phyloP scores from a whole-genome alignment of 1,140 invertebrate species.

The Caenorhabditis inopinata region DNA sequence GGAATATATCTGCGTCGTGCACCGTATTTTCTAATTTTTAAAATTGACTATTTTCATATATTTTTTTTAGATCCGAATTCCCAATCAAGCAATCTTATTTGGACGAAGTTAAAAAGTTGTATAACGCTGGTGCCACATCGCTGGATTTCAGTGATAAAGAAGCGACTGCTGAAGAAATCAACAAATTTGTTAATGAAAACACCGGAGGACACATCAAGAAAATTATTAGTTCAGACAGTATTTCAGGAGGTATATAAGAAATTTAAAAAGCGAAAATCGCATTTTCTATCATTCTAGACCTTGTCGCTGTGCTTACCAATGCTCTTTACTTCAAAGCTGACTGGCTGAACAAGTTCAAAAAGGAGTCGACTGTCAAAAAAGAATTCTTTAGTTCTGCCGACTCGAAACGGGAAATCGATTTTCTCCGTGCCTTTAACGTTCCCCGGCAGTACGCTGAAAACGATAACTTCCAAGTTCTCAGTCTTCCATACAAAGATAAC shows the following conservation, averaged over 20 bases:
- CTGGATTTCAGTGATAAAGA: background rate
- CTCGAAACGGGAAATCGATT: conserved; percentile 8
- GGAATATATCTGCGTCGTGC: too few relatives aligned
- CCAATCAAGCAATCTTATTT: background rate
- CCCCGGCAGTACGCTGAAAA: conserved; percentile 5
- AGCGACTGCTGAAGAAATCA: background rate
- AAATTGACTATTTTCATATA: too few relatives aligned
- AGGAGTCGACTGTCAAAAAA: background rate
- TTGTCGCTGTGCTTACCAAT: conserved; percentile 30
- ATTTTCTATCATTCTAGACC: background rate
- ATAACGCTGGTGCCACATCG: background rate
- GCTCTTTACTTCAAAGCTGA: conserved; percentile 39
- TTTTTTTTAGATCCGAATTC: background rate
- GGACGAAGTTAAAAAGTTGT: background rate
- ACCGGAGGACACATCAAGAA: background rate
- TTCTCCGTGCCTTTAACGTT: background rate
- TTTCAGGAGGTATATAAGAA: background rate
- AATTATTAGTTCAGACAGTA: conserved; percentile 8
- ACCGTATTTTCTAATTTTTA: too few relatives aligned
- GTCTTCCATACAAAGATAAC: conserved; percentile 36
- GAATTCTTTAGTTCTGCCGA: background rate
- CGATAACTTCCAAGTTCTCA: conserved; percentile 32
- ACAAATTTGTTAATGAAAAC: background rate
- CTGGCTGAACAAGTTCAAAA: conserved; percentile 32
- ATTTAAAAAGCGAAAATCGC: background rate